Conservation (phyloP, 2,113 vertebrate species). For the Petromus typicus region DNA sequence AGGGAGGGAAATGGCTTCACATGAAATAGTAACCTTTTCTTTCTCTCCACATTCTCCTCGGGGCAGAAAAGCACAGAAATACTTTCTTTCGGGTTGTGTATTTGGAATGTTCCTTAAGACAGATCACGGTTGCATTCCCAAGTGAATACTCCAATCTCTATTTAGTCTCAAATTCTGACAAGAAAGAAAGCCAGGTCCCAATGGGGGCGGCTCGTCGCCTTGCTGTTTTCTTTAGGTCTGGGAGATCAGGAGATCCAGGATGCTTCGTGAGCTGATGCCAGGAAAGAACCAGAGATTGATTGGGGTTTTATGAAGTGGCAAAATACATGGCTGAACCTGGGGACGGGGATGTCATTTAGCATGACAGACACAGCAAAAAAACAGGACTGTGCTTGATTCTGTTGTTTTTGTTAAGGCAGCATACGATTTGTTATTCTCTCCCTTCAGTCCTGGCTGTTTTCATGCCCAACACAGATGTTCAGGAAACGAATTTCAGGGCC, state of each 20-base stretch:
- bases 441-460: conserved; percentile 62
- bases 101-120: conserved; percentile 81
- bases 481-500: conserved; percentile 81
- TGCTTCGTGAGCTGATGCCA: conserved; percentile 68
- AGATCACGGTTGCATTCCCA: conserved; percentile 79
- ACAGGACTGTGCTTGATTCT: background rate
- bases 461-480: conserved; percentile 84
- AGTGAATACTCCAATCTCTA: conserved; percentile 79
- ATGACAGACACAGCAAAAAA: background rate
- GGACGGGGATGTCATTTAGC: conserved; percentile 31
- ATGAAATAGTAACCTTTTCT: conserved; percentile 81
- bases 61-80: conserved; percentile 76
- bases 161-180: conserved; percentile 82
- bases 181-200: conserved; percentile 32
- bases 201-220: background rate
- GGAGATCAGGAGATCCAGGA: conserved; percentile 47
- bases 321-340: conserved; percentile 67
- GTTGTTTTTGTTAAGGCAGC: conserved; percentile 68
- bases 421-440: conserved; percentile 55
- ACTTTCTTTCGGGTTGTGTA: conserved; percentile 71
- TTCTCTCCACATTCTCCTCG: conserved; percentile 72
- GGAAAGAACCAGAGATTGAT: conserved; percentile 66
- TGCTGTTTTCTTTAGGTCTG: conserved; percentile 81
- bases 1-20: conserved; percentile 70
- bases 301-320: conserved; percentile 74